Conservation (phyloP, 2,888 invertebrate genomes). For the Pachliopta kotzebuea region DNA sequence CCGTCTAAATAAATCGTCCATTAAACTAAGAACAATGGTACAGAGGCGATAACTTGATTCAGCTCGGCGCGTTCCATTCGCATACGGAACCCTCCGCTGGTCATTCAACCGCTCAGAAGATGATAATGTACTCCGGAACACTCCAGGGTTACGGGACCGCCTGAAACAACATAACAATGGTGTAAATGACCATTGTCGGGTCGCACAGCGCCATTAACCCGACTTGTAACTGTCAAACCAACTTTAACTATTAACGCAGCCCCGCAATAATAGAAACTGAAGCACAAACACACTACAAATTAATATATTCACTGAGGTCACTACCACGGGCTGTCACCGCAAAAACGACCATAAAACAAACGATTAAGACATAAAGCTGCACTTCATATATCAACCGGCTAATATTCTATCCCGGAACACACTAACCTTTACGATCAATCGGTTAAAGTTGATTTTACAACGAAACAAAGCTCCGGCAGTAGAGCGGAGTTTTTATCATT, state of each 20-base stretch:
- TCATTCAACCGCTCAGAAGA: constrained; percentile 15
- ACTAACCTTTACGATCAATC: constrained; percentile 4
- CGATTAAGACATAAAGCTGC: not conserved
- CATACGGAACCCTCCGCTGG: not conserved
- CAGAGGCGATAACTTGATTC: not conserved
- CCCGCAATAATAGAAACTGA: constrained; percentile 72
- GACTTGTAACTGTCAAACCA: constrained; percentile 64
- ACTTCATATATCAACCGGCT: not conserved
- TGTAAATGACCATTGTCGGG: constrained; percentile 64
- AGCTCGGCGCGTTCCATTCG: not conserved
- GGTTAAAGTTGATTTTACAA: constrained; percentile 20
- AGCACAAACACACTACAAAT: constrained; percentile 70
- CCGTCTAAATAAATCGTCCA: not conserved
- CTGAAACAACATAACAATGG: constrained; percentile 61
- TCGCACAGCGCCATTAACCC: constrained; percentile 65
- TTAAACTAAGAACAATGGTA: not conserved
- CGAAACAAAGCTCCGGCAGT: not conserved
- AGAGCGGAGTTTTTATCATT: constrained; percentile 47
- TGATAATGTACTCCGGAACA: constrained; percentile 28
- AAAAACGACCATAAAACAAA: constrained; percentile 23
- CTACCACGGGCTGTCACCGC: constrained; percentile 36
- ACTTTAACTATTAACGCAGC: constrained; percentile 72
- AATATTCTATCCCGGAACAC: constrained; percentile 1
- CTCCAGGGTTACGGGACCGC: constrained; percentile 50
- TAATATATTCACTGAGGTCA: constrained; percentile 74